Percentiles rank a stretch among this genome's conserved stretches.
These are phyloP conservation scores for Maccullochella peelii DNA, from an alignment of 2,113 vertebrate genomes.

Conservation along the genomic window DNA sequence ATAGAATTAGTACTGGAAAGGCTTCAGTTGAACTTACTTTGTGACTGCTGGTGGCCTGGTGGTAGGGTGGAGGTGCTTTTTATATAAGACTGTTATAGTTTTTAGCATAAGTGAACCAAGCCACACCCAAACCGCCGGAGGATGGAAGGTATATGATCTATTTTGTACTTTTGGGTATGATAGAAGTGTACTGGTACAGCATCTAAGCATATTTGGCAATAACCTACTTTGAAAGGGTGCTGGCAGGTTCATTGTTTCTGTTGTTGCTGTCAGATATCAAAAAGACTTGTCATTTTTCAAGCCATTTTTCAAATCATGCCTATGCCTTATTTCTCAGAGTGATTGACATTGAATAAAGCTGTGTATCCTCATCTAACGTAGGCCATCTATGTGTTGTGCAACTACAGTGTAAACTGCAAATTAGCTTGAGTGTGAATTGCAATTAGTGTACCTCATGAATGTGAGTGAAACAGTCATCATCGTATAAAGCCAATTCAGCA, in stretches of 20 bases:
- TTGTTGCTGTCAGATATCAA: neutral
- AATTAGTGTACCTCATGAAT: neutral
- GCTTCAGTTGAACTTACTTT: slow-evolving; percentile 95
- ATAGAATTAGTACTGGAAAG: slow-evolving; percentile 88
- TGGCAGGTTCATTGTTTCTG: slow-evolving; percentile 5
- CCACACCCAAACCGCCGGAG: neutral
- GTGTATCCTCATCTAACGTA: neutral
- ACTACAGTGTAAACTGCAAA: neutral
- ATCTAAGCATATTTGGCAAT: neutral
- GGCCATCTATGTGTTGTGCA: neutral
- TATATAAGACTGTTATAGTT: neutral
- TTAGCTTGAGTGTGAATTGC: neutral
- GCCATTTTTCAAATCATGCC: neutral
- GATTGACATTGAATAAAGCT: slow-evolving; percentile 1
- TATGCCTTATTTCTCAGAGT: neutral
- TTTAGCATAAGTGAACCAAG: neutral
- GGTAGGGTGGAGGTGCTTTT: slow-evolving; percentile 34
- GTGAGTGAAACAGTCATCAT: neutral
- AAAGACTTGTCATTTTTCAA: neutral
- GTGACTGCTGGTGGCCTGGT: slow-evolving; percentile 89
- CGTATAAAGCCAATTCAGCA: neutral
- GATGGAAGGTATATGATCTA: neutral
- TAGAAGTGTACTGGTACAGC: neutral
- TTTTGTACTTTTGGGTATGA: neutral
- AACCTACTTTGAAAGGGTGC: slow-evolving; percentile 14